These are phyloP conservation scores for Taxidea taxus DNA, from an alignment of 2,113 vertebrate species.

Conservation along the genomic window DNA sequence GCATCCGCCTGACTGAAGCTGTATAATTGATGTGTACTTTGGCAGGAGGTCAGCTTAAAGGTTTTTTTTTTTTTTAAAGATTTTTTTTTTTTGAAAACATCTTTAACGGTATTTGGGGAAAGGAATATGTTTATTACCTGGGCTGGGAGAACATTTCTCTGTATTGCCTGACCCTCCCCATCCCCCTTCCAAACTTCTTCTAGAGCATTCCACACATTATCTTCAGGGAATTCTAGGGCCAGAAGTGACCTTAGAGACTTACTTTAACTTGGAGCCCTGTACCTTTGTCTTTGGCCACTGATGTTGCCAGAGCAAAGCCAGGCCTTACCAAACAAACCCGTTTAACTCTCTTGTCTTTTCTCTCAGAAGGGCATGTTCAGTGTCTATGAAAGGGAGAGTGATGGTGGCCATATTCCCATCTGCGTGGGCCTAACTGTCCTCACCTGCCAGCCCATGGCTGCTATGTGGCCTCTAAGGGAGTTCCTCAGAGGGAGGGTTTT, in stretches of 20 bases:
- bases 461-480: not conserved
- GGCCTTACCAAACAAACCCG: not conserved
- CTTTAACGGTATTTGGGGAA: constrained; percentile 83
- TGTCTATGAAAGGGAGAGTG: constrained; percentile 51
- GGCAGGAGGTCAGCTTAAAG: constrained; percentile 88
- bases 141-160: constrained; percentile 73
- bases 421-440: not conserved
- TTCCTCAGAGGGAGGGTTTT: not conserved
- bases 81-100: constrained; percentile 76
- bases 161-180: constrained; percentile 54
- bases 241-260: not conserved
- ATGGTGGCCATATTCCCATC: not conserved
- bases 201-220: not conserved
- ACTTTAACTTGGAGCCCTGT: not conserved
- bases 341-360: constrained; percentile 30
- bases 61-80: constrained; percentile 72
- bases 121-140: constrained; percentile 84
- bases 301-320: constrained; percentile 34
- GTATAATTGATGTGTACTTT: constrained; percentile 91
- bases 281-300: not conserved
- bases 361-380: constrained; percentile 33
- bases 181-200: constrained; percentile 58
- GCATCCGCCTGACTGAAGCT: constrained; percentile 87
- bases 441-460: not conserved
- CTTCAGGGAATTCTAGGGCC: constrained; percentile 3